Evolutionary conservation across 2,113 vertebrate species (phyloP), one percentile per base, ranked within the genome.

Genomic region (Odontophorus gujanensis): DNA sequence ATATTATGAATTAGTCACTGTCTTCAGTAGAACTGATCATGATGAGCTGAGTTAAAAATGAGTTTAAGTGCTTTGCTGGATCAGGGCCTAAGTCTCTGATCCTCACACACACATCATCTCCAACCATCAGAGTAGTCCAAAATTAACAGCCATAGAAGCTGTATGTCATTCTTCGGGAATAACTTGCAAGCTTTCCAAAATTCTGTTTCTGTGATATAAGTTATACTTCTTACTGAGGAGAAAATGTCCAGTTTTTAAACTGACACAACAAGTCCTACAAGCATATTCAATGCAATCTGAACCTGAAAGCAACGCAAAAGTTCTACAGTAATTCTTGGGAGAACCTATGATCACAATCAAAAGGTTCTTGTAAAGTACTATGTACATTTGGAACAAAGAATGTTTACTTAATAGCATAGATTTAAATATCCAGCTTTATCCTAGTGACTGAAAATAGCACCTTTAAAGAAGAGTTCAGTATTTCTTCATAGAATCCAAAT

Each of bases 61-160:
- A 80, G 45, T 58, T 93, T 95, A 96, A 96, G 96, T 96, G 91
- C 92, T 95, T 93, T 94, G 28, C 72, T 96, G 94, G 96, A 95
- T 89, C 45, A 81, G 25, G 57, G 87, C 91, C 91, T 83, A 67
- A 45, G 26, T 55, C 38, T 88, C 75, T 87, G 89, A 89, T 91
- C 85, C 28, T 85, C 81, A 89, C 42, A 32, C 69, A 80, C 62
- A 66, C 58, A 81, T 90, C 77, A 63, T 82, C 55, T 93, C 42
- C 55, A 69, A 4, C 25, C 14, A 91, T 48, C 57, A 71, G 55
- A 93, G 42, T 95, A 74, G 19, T 83, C 75, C 55, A 91, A 91
- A 95, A 89, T 74, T 74, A 87, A 74, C 36, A 87, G 50, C 18
- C 82, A 81, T 21, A 38, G 75, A 63, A 63, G 58, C 43, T 89